A percentile compares a stretch with the other conserved stretches of the same genome.
phyloP scores from a whole-genome alignment of 1,140 invertebrate species.

The Drosophila nigromelanica region DNA sequence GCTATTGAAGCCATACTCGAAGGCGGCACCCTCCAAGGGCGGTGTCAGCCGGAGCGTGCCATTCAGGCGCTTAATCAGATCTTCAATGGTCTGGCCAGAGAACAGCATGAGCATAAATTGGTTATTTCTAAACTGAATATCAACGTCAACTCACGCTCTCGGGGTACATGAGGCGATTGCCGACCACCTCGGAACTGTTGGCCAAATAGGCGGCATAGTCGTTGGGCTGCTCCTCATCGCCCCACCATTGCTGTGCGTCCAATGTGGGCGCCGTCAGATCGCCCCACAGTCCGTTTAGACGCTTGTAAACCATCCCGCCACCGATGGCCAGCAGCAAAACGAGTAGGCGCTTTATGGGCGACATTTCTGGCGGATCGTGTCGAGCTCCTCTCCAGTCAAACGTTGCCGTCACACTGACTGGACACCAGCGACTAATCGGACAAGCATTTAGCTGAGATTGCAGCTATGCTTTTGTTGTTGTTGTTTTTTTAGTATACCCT shows the following conservation, averaged over 20 bases:
- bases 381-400: conserved; percentile 20
- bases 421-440: conserved; percentile 11
- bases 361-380: conserved; percentile 34
- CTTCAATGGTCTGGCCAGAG: conserved; percentile 61
- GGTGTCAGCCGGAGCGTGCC: conserved; percentile 69
- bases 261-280: conserved; percentile 57
- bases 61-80: conserved; percentile 56
- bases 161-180: conserved; percentile 62
- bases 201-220: conserved; percentile 70
- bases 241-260: conserved; percentile 73
- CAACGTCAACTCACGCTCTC: conserved; percentile 47
- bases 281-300: conserved; percentile 42
- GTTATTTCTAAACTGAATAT: not conserved
- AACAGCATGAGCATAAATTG: not conserved
- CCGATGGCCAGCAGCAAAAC: conserved; percentile 65
- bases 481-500: not conserved
- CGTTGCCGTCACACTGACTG: conserved; percentile 41
- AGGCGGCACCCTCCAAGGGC: conserved; percentile 87
- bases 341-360: conserved; percentile 49
- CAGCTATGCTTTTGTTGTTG: conserved; percentile 7
- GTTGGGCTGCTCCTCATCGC: conserved; percentile 65
- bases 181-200: conserved; percentile 65
- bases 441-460: conserved; percentile 20
- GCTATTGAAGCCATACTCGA: conserved; percentile 91
- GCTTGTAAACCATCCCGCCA: conserved; percentile 62